A percentile compares a stretch with the other conserved stretches of the same genome.
These are phyloP conservation scores for Riparia riparia DNA, from an alignment of 2,113 vertebrate genomes.

Conservation along the genomic window DNA sequence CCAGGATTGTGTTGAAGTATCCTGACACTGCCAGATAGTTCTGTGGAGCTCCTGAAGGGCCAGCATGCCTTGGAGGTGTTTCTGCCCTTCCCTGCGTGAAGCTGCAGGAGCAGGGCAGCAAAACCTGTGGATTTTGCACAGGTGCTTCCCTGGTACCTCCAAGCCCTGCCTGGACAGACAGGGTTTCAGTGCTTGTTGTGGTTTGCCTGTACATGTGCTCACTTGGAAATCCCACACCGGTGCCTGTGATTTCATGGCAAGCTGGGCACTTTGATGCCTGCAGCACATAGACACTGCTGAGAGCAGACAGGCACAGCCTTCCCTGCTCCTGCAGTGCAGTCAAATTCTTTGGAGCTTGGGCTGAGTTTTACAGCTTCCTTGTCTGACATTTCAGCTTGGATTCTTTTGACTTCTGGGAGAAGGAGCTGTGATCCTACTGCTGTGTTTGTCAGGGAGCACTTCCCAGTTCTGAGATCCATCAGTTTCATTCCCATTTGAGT, in stretches of 20 bases:
- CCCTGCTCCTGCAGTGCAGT: not conserved
- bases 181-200: not conserved
- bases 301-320: not conserved
- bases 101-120: not conserved
- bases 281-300: not conserved
- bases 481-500: not conserved
- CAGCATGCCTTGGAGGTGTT: not conserved
- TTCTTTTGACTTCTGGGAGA: not conserved
- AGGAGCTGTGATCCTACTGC: not conserved
- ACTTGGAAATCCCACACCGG: not conserved
- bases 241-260: not conserved
- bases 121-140: accelerated
- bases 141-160: not conserved
- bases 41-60: not conserved
- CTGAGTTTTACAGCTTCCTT: not conserved
- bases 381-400: not conserved
- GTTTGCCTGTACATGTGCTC: accelerated
- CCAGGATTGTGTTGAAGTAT: not conserved
- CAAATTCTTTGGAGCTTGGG: not conserved
- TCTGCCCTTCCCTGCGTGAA: not conserved
- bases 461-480: not conserved
- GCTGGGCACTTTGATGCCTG: not conserved
- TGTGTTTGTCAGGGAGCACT: not conserved
- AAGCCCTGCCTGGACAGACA: not conserved
- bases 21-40: not conserved